Evolutionary conservation across 2,113 vertebrate species (phyloP).

Genomic region (Coptodon rendalli): DNA sequence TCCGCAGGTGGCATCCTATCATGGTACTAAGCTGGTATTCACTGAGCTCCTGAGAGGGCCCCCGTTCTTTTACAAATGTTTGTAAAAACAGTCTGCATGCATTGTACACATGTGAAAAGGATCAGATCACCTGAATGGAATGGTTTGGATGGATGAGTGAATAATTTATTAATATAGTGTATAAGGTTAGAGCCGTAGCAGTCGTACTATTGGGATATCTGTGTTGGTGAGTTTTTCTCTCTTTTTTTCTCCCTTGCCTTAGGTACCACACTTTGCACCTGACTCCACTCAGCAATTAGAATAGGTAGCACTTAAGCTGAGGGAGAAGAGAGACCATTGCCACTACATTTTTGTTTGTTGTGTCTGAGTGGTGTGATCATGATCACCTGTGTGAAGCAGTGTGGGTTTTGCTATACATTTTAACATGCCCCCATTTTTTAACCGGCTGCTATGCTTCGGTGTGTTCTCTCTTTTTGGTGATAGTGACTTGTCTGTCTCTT

Average conservation of each 20-base stretch:
- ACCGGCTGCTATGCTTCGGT: fast-evolving
- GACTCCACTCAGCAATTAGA: background rate
- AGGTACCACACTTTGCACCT: background rate
- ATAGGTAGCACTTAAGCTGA: background rate
- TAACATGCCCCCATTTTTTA: background rate
- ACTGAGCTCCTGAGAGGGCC: fast-evolving
- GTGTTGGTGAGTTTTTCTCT: background rate
- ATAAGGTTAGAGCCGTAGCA: background rate
- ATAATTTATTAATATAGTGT: background rate
- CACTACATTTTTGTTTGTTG: background rate
- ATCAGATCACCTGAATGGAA: background rate
- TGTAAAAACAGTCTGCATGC: fast-evolving
- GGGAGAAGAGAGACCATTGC: background rate
- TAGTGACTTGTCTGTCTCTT: background rate
- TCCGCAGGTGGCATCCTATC: background rate
- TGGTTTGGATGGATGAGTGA: background rate
- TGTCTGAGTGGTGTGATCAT: background rate
- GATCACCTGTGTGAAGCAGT: background rate
- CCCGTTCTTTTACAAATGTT: background rate
- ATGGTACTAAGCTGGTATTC: background rate
- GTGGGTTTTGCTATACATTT: background rate
- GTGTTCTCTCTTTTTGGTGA: too few species aligned
- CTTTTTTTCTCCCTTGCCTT: background rate
- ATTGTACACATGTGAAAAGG: background rate
- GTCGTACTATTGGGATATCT: background rate